A percentile compares a stretch with the other conserved stretches of the same genome.
Evolutionary conservation across 2,113 vertebrate species (phyloP).

Genomic region (Neoarius graeffei): DNA sequence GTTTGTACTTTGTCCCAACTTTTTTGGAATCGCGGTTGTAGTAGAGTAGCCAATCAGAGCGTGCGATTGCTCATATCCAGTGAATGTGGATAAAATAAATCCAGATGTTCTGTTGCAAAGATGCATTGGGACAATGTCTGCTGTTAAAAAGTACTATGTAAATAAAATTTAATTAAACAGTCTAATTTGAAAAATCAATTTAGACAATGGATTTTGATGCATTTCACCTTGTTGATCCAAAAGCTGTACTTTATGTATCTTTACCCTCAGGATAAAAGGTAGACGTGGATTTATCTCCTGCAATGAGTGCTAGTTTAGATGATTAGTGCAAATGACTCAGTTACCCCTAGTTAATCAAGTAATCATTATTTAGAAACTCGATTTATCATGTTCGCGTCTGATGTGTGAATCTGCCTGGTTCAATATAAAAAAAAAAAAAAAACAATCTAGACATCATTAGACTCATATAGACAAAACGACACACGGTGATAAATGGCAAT

Average conservation of each 20-base stretch:
- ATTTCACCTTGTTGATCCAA: not conserved
- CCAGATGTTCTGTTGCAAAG: no score
- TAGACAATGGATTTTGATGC: not conserved
- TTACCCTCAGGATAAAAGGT: not conserved
- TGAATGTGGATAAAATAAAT: no score
- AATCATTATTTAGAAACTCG: not conserved
- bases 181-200: not conserved
- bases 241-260: not conserved
- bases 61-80: no score
- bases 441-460: not conserved
- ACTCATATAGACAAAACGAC: conserved; percentile 19
- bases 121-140: not conserved
- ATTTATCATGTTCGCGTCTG: not conserved
- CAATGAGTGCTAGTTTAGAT: not conserved
- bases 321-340: not conserved
- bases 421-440: not conserved
- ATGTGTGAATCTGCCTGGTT: not conserved
- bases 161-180: not conserved
- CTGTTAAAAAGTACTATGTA: not conserved
- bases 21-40: no score
- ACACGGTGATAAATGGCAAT: conserved; percentile 45
- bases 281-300: not conserved
- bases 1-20: no score
- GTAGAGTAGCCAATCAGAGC: no score
- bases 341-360: conserved; percentile 1